A percentile compares a stretch with the other conserved stretches of the same genome.
Conservation (phyloP, 92 coral and sea anemone species). For the Pocillopora meandrina region DNA sequence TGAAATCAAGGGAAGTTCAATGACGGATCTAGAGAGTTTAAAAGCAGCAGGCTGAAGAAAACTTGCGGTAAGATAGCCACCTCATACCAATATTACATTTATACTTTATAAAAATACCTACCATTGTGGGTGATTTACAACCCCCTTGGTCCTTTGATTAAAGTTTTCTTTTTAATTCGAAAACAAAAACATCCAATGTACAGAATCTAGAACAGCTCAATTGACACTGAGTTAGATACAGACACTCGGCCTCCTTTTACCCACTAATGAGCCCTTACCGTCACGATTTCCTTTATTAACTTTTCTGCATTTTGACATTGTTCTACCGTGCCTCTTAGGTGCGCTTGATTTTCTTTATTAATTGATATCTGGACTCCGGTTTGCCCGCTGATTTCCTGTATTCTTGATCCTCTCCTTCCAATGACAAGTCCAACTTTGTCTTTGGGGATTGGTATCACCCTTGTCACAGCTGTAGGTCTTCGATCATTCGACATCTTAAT, state of each 20-base stretch:
- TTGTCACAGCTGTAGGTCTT: not conserved
- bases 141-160: no score
- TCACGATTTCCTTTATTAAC: constrained; percentile 14
- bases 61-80: no score
- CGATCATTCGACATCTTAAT: no score
- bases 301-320: constrained; percentile 18
- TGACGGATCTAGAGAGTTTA: no score
- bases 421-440: constrained; percentile 33
- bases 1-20: no score
- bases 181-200: no score
- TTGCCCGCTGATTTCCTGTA: constrained; percentile 10
- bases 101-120: no score
- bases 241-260: not conserved
- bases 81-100: no score
- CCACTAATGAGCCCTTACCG: not conserved
- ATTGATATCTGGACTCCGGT: constrained; percentile 22
- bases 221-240: not conserved
- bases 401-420: constrained; percentile 4
- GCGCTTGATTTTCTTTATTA: not conserved
- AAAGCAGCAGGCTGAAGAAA: no score
- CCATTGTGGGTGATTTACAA: no score
- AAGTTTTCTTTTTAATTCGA: no score
- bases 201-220: not conserved
- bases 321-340: constrained; percentile 32
- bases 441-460: constrained; percentile 21